Conservation (phyloP, 2,888 invertebrate species). For the Cryptocheilus praepositus region DNA sequence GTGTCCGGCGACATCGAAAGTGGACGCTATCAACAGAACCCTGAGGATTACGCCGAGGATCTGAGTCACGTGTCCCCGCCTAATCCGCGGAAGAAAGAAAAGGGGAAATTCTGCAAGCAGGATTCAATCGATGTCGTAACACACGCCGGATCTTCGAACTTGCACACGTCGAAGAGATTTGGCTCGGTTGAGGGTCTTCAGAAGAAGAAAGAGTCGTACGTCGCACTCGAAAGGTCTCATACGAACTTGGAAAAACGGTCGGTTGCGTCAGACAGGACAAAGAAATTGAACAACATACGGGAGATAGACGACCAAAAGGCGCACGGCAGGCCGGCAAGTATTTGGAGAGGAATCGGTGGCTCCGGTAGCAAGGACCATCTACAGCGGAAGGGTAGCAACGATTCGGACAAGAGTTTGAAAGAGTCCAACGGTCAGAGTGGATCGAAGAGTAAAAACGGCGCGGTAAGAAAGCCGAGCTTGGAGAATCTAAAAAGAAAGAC, state of each 20-base stretch:
- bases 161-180: slow-evolving; percentile 54
- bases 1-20: slow-evolving; percentile 29
- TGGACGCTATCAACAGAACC: slow-evolving; percentile 9
- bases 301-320: slow-evolving; percentile 56
- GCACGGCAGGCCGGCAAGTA: slow-evolving; percentile 15
- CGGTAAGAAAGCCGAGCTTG: slow-evolving; percentile 57
- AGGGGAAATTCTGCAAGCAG: slow-evolving; percentile 54
- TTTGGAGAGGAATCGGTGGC: slow-evolving; percentile 42
- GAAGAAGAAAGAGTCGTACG: slow-evolving; percentile 43
- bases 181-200: slow-evolving; percentile 60
- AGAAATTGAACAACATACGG: slow-evolving; percentile 61
- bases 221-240: slow-evolving; percentile 54
- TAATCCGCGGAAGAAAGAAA: slow-evolving; percentile 12
- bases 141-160: slow-evolving; percentile 30
- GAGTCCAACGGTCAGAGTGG: slow-evolving; percentile 22
- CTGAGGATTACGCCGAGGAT: not conserved
- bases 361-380: slow-evolving; percentile 40
- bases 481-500: slow-evolving; percentile 62
- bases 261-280: slow-evolving; percentile 39
- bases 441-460: slow-evolving; percentile 13
- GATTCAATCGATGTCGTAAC: slow-evolving; percentile 53
- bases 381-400: slow-evolving; percentile 59
- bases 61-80: not conserved
- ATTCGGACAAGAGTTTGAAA: slow-evolving; percentile 57
- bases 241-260: slow-evolving; percentile 56